Evolutionary conservation across 2,113 vertebrate genomes (phyloP).

Genomic region (Nanorana parkeri): DNA sequence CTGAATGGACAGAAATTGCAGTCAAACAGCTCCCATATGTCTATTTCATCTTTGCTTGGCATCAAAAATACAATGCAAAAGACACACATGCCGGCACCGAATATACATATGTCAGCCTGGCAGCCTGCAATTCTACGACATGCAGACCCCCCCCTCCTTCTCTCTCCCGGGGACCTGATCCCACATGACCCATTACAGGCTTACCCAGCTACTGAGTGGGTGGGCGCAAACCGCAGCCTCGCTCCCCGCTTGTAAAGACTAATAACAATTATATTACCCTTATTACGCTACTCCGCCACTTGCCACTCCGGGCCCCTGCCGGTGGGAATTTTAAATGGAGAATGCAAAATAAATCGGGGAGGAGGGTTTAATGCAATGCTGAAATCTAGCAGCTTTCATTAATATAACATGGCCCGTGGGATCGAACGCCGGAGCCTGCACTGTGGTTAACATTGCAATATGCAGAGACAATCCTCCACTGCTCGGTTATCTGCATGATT

Average conservation of each 20-base stretch:
- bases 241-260: not conserved
- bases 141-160: no score
- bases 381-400: conserved; percentile 7
- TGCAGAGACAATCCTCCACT: no score
- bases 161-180: not conserved
- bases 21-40: no score
- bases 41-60: no score
- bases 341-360: conserved; percentile 1
- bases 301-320: not conserved
- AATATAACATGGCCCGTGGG: conserved; percentile 17
- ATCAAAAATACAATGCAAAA: no score
- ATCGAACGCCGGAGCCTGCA: not conserved
- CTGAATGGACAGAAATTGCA: no score
- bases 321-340: not conserved
- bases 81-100: no score
- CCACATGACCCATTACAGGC: not conserved
- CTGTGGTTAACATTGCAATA: not conserved
- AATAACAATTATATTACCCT: not conserved
- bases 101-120: no score
- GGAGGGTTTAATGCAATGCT: not conserved
- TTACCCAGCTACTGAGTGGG: not conserved
- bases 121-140: not conserved
- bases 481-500: not conserved
- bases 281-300: not conserved
- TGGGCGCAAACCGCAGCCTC: no score